Evolutionary conservation across 2,113 vertebrate genomes (phyloP).

Genomic region (Menura novaehollandiae): DNA sequence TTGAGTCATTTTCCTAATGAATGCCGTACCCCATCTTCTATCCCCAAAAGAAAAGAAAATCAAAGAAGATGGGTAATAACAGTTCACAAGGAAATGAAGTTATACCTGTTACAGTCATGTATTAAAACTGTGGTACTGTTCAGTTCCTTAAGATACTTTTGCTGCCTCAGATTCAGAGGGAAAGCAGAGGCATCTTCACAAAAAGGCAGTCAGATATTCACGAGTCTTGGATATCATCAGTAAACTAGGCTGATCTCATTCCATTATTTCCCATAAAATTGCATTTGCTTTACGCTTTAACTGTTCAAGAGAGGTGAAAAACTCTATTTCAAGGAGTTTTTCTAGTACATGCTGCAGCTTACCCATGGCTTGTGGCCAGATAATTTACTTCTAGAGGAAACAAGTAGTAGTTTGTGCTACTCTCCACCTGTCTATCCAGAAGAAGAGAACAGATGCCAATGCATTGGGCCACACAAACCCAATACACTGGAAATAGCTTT

Average conservation of each 20-base stretch:
- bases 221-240: not conserved
- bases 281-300: not conserved
- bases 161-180: not conserved
- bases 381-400: not conserved
- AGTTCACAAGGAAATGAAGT: not conserved
- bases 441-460: not conserved
- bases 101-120: not conserved
- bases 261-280: not conserved
- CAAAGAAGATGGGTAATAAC: not conserved
- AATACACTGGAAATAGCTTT: not conserved
- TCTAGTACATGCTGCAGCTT: not conserved
- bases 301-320: not conserved
- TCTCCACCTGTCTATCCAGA: not conserved
- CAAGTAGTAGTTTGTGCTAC: not conserved
- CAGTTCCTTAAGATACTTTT: not conserved
- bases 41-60: not conserved
- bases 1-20: not conserved
- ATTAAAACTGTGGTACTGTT: not conserved
- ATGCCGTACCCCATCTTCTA: not conserved
- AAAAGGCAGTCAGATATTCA: not conserved
- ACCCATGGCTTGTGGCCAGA: not conserved
- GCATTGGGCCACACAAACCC: not conserved
- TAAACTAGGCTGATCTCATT: not conserved
- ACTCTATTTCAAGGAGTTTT: not conserved
- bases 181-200: not conserved